A percentile compares a stretch with the other conserved stretches of the same genome.
These are phyloP conservation scores for Lithobates sylvaticus DNA, from an alignment of 2,797 vertebrate genomes.

Conservation along the genomic window DNA sequence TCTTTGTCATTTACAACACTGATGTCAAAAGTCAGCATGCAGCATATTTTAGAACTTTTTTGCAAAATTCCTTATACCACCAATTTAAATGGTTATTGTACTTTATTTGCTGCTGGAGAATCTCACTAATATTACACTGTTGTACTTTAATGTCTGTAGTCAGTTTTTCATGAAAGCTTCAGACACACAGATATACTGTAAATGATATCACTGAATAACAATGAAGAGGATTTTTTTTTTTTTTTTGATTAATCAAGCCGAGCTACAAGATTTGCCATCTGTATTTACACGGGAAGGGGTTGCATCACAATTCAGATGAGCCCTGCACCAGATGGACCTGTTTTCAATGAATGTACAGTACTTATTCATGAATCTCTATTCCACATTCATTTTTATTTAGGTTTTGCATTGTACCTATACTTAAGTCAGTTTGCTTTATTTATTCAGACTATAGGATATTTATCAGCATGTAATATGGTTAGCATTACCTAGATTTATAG, in stretches of 20 bases:
- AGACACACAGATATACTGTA: slow-evolving; percentile 10
- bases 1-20: background rate
- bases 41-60: too few species aligned
- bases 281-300: slow-evolving; percentile 49
- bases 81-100: background rate
- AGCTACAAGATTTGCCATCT: slow-evolving; percentile 50
- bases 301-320: slow-evolving; percentile 54
- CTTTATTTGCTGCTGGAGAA: background rate
- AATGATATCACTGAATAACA: slow-evolving; percentile 30
- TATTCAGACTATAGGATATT: background rate
- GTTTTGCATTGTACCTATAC: slow-evolving; percentile 14
- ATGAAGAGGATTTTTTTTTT: slow-evolving; percentile 38
- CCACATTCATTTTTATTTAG: slow-evolving; percentile 45
- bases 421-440: slow-evolving; percentile 6
- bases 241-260: slow-evolving; percentile 31
- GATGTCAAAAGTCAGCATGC: background rate
- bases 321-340: slow-evolving; percentile 48
- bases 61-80: background rate
- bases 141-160: background rate
- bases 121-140: background rate
- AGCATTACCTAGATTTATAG: background rate
- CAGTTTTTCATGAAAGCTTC: background rate
- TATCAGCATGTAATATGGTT: slow-evolving; percentile 5
- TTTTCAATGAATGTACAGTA: slow-evolving; percentile 41
- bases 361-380: slow-evolving; percentile 36